These are phyloP conservation scores for Aelia acuminata DNA, from an alignment of 2,888 invertebrate species.

Conservation along the genomic window DNA sequence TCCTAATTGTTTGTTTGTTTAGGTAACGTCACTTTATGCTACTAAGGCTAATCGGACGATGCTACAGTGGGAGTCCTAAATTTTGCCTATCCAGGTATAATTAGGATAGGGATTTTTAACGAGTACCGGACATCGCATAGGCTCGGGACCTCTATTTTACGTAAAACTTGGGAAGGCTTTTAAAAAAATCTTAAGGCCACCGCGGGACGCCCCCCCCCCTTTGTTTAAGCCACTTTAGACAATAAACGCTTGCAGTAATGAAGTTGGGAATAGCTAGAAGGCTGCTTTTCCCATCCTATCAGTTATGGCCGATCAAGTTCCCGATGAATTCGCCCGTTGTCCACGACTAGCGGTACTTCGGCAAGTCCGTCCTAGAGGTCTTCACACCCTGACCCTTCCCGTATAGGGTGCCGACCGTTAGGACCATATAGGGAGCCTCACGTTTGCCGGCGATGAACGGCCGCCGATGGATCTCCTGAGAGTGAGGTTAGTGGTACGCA, in stretches of 20 bases:
- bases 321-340: not conserved
- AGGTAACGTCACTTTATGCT: too few relatives aligned
- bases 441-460: not conserved
- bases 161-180: too few relatives aligned
- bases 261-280: not conserved
- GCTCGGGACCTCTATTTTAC: too few relatives aligned
- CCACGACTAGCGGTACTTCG: constrained; percentile 1
- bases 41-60: too few relatives aligned
- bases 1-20: too few relatives aligned
- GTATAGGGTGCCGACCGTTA: not conserved
- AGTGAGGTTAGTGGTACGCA: not conserved
- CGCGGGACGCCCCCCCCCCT: too few relatives aligned
- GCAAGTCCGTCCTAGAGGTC: constrained; percentile 12
- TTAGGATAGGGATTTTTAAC: too few relatives aligned
- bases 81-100: too few relatives aligned
- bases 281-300: not conserved
- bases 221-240: too few relatives aligned
- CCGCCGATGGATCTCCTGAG: not conserved
- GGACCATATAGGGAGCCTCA: not conserved
- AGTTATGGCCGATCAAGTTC: not conserved
- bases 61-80: too few relatives aligned
- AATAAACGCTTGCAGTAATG: not conserved
- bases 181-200: too few relatives aligned
- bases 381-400: not conserved
- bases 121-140: too few relatives aligned